Base-by-base conservation (phyloP, 2,888 invertebrate genomes). In the Tenthredo livida region DNA sequence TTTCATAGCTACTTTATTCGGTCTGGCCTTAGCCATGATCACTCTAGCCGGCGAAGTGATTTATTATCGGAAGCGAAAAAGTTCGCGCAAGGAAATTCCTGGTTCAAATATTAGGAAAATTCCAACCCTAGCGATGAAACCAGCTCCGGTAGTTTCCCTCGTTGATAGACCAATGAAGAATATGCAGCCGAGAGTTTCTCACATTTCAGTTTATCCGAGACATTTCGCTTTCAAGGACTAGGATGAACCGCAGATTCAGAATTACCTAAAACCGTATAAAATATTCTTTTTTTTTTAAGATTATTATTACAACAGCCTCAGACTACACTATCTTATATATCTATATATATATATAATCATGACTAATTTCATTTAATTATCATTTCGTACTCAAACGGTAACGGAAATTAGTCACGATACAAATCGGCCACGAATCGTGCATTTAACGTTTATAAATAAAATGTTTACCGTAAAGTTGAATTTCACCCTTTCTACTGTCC, bases 1-100 rank as follows among this genome's bases (percentile, higher is more conserved):
- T 0, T 98, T 98, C 91, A 98, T 98, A 87, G 98, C 98, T 0
- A 98, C 98, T 0, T 93, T 98, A 0, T 97, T 97, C 91, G 98
- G 98, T 0, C 93, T 98, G 3, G 96, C 96, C 0, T 91, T 98
- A 83, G 98, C 98, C 0, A 97, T 98, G 97, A 92, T 97, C 0
- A 97, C 98, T 0, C 93, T 98, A 25, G 96, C 96, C 0, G 96
- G 96, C 89, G 98, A 98, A 93, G 97, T 98, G 0, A 94, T 97
- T 85, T 97, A 97, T 90, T 97, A 97, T 91, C 88, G 92, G 2
- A 91, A 91, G 33, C 89, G 88, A 17, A 89, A 89, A 78, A 87
- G 5, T 87, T 67, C 25, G 25, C 43, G 58, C 54, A 70, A 47
- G 73, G 37, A 70, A 25, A 25, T 6, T 2, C 77, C 90, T 89